Evolutionary conservation across 2,113 vertebrate genomes (phyloP), one percentile per base, ranked within the genome.

Genomic region (Pholis gunnellus): DNA sequence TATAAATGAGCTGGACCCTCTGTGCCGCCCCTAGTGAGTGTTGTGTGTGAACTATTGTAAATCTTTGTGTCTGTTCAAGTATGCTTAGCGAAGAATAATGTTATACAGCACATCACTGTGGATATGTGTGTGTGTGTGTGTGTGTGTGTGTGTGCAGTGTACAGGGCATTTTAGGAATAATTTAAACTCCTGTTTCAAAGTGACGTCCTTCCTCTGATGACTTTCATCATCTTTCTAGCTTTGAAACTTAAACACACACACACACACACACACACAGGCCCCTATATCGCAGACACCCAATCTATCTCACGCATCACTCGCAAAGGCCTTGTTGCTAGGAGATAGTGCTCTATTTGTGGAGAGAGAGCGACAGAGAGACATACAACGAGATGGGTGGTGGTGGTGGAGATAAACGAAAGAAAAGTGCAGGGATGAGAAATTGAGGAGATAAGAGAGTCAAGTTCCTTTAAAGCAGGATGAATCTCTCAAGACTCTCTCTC

Each of bases 241-340:
- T 85, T 79, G 17, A 84, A 86, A 89, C 52, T 73, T 34, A 65
- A 75, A 82, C 64, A 70, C 14, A 18, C 38, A 9, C 38, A 64
- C 63, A 70, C 25, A 70, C 75, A 71, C 60, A 75, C 10, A 36
- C 48, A 20, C 59, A 68, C 15, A 72, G 20, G 11, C 63, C 65
- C 75, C 72, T 88, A 80, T 80, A 85, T 86, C 72, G 17, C 74
- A 87, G 83, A 79, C 85, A 91, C 78, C 72, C 71, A 86, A 75
- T 89, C 87, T 88, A 89, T 87, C 86, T 84, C 76, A 86, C 85
- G 87, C 82, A 89, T 91, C 82, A 78, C 78, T 88, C 82, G 75
- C 83, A 88, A 79, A 75, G 56, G 83, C 85, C 91, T 91, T 88
- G 91, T 92, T 92, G 91, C 91, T 92, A 92, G 86, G 91, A 88